A percentile compares a stretch with the other conserved stretches of the same genome.
These are phyloP conservation scores for Drosophila mulleri DNA, from an alignment of 2,888 invertebrate species.

Conservation along the genomic window DNA sequence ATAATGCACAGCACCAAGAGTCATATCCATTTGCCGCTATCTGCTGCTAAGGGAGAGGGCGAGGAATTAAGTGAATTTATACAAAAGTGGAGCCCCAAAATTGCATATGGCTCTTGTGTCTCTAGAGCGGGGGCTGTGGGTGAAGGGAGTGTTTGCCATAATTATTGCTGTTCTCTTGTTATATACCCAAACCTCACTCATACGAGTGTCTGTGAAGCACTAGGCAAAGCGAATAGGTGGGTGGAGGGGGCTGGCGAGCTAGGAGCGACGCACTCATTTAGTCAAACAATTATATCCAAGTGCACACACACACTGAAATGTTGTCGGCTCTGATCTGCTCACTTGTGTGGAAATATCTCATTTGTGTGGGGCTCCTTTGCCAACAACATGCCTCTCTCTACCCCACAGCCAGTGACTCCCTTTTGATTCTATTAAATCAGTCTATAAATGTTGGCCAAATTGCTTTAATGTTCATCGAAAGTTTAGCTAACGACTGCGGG, in stretches of 20 bases:
- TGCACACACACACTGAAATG: constrained; percentile 64
- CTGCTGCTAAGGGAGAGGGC: constrained; percentile 52
- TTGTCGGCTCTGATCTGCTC: constrained; percentile 56
- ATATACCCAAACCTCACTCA: constrained; percentile 10
- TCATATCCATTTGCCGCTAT: constrained; percentile 54
- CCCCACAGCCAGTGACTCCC: neutral
- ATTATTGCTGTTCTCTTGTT: constrained; percentile 62
- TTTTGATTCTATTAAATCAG: constrained; percentile 82
- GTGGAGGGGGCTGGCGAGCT: neutral
- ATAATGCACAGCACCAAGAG: constrained; percentile 44
- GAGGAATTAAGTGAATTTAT: constrained; percentile 78
- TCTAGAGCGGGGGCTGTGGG: constrained; percentile 14
- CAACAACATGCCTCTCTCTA: neutral
- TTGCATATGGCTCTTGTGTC: constrained; percentile 40
- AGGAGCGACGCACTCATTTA: constrained; percentile 67
- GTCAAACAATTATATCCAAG: constrained; percentile 77
- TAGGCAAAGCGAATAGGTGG: neutral
- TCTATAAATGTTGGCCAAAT: constrained; percentile 83
- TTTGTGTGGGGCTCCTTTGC: constrained; percentile 41
- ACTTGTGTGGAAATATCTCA: constrained; percentile 78
- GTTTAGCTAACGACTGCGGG: constrained; percentile 67
- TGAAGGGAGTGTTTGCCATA: constrained; percentile 69
- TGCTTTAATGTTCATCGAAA: constrained; percentile 81
- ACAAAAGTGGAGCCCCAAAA: constrained; percentile 46
- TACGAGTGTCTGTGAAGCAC: constrained; percentile 35